phyloP scores from a whole-genome alignment of 2,797 vertebrate species.

The Florisuga fusca region DNA sequence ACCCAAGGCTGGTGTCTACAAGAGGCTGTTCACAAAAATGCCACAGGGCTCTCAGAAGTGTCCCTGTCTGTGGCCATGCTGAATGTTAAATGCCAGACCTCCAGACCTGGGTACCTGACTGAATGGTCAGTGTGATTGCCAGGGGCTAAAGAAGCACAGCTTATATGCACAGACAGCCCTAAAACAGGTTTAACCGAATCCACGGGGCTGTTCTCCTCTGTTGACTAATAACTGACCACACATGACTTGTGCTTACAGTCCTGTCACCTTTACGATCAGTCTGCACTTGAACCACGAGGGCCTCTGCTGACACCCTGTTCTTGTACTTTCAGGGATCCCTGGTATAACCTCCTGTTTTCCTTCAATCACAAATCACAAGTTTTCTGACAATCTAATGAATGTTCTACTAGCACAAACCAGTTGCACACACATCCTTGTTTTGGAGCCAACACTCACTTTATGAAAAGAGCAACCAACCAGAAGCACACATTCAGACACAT shows the following conservation, averaged over 20 bases:
- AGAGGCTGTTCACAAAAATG: neutral
- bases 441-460: neutral
- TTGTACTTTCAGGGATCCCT: neutral
- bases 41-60: neutral
- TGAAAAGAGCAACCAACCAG: neutral
- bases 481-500: neutral
- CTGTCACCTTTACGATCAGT: neutral
- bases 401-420: neutral
- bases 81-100: neutral
- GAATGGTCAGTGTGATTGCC: neutral
- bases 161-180: neutral
- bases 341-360: neutral
- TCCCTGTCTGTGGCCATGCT: rapidly evolving
- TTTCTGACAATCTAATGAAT: neutral
- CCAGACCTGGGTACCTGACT: neutral
- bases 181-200: neutral
- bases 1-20: neutral
- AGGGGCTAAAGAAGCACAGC: neutral
- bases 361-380: neutral
- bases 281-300: neutral
- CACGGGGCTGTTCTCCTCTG: neutral
- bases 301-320: neutral
- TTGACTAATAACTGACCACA: neutral
- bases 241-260: neutral
- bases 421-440: neutral